These are phyloP conservation scores for Drosophila watanabei DNA, from an alignment of 1,140 invertebrate species.

Conservation along the genomic window DNA sequence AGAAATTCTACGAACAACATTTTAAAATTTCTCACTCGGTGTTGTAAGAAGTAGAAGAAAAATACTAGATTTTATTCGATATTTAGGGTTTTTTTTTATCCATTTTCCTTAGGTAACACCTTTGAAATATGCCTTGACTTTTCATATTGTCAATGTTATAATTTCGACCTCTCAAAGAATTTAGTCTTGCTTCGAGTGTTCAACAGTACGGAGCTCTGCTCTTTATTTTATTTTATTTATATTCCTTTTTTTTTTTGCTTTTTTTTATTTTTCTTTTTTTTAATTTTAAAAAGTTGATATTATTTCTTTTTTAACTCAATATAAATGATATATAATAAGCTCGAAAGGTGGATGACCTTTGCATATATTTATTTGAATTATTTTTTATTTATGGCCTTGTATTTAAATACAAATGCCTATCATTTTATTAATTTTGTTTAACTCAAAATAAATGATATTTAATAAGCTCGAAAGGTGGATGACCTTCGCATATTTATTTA, in stretches of 20 bases:
- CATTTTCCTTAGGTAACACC: neutral
- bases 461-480: too few species aligned
- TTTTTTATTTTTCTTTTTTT: neutral
- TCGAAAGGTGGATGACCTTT: too few species aligned
- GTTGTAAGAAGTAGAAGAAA: neutral
- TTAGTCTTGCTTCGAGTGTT: neutral
- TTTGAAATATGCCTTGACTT: neutral
- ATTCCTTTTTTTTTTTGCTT: too few species aligned
- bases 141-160: neutral
- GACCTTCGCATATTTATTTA: too few species aligned
- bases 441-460: too few species aligned
- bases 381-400: too few species aligned
- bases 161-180: neutral
- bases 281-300: neutral
- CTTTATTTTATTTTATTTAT: neutral
- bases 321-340: too few species aligned
- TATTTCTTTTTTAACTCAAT: too few species aligned
- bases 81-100: neutral
- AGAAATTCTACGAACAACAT: neutral
- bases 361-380: too few species aligned
- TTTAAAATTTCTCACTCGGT: too few species aligned
- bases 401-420: too few species aligned
- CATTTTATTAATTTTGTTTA: too few species aligned
- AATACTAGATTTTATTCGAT: neutral
- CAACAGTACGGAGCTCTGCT: neutral